These are phyloP conservation scores for Spilogale gracilis DNA, from an alignment of 2,113 vertebrate genomes.

Conservation along the genomic window DNA sequence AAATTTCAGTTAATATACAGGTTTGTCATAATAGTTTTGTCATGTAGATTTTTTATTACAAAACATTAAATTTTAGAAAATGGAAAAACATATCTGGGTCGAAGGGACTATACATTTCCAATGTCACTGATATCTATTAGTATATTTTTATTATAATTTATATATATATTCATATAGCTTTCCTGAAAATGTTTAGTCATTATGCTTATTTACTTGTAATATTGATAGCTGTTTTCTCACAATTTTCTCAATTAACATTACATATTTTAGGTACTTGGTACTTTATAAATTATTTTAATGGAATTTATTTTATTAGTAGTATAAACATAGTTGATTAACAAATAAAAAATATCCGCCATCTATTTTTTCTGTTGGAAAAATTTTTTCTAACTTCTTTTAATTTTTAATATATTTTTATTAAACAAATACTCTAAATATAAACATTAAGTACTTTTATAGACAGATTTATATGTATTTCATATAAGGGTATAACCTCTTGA, in stretches of 20 bases:
- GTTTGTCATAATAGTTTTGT: not conserved
- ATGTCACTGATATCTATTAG: not conserved
- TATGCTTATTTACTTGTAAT: not conserved
- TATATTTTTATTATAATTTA: not conserved
- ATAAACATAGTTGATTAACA: not conserved
- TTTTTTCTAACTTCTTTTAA: not conserved
- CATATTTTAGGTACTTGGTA: not conserved
- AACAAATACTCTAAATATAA: not conserved
- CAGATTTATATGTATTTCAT: not conserved
- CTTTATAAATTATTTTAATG: not conserved
- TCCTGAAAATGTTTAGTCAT: not conserved
- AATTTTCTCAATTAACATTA: not conserved
- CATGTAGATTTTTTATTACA: not conserved
- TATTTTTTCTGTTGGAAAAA: not conserved
- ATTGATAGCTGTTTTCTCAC: not conserved
- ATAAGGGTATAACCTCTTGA: not conserved
- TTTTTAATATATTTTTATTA: not conserved
- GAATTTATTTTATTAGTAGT: not conserved
- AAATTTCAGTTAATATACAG: not conserved
- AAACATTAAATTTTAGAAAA: not conserved
- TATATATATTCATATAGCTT: not conserved
- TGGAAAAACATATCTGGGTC: not conserved
- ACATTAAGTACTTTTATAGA: not conserved
- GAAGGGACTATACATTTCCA: not conserved
- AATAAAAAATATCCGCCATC: not conserved